These are phyloP conservation scores for Galaxea fascicularis DNA, from an alignment of 92 coral and sea anemone species.

Conservation along the genomic window DNA sequence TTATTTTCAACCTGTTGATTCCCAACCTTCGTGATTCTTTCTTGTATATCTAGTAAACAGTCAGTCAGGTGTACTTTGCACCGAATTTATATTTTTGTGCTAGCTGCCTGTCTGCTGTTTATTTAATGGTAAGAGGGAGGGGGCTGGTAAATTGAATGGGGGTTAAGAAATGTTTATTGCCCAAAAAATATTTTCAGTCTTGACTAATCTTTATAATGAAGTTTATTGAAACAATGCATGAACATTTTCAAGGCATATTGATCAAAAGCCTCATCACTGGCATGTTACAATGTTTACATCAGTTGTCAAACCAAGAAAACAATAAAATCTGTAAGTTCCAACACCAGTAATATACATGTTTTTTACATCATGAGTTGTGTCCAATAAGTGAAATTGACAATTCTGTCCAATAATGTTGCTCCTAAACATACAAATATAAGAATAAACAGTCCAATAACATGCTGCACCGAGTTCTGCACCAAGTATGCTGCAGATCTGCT, in stretches of 20 bases:
- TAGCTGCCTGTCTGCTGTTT: not conserved
- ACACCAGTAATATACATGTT: not conserved
- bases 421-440: not conserved
- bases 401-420: not conserved
- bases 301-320: constrained; percentile 6
- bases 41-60: not conserved
- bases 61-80: constrained; percentile 7
- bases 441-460: not conserved
- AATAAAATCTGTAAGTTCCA: not conserved
- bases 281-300: not conserved
- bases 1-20: constrained; percentile 10
- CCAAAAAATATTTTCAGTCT: constrained; percentile 10
- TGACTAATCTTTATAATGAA: not conserved
- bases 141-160: not conserved
- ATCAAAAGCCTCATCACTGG: not conserved
- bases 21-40: not conserved
- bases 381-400: not conserved
- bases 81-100: not conserved
- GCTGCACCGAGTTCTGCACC: not conserved
- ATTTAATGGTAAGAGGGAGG: too few relatives aligned
- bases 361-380: not conserved
- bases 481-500: constrained; percentile 2
- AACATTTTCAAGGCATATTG: not conserved
- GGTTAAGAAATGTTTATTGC: constrained; percentile 8
- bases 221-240: constrained; percentile 1